These are phyloP conservation scores for Synergus japonicus DNA, from an alignment of 2,888 invertebrate species.

Conservation along the genomic window DNA sequence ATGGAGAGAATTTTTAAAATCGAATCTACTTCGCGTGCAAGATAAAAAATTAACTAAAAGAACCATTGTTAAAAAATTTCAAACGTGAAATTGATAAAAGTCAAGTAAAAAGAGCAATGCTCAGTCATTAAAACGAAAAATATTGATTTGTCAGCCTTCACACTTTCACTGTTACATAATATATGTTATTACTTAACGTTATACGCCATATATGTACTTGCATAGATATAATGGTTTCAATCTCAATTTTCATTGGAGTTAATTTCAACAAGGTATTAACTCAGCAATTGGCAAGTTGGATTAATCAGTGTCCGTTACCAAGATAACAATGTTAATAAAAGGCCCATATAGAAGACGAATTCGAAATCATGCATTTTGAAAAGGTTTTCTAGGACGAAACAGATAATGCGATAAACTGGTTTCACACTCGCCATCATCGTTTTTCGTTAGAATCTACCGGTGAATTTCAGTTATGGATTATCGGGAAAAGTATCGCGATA, in stretches of 20 bases:
- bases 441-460: background rate
- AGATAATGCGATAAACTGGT: conserved; percentile 23
- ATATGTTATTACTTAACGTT: conserved; percentile 45
- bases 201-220: conserved; percentile 51
- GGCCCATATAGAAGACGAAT: conserved; percentile 41
- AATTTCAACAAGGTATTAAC: conserved; percentile 62
- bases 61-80: background rate
- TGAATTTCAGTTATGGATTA: background rate
- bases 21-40: conserved; percentile 10
- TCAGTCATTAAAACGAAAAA: conserved; percentile 43
- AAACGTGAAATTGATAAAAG: background rate
- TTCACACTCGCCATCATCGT: background rate
- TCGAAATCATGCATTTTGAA: conserved; percentile 12
- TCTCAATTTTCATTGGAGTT: conserved; percentile 51
- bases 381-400: conserved; percentile 9
- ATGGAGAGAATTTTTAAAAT: conserved; percentile 51
- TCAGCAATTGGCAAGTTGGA: conserved; percentile 59
- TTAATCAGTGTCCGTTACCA: conserved; percentile 59
- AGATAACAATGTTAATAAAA: conserved; percentile 50
- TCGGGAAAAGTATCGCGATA: conserved; percentile 17
- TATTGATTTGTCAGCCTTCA: conserved; percentile 57
- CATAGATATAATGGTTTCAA: conserved; percentile 36
- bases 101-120: background rate
- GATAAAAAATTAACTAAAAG: background rate
- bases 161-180: conserved; percentile 71